These are phyloP conservation scores for Corvus cornix DNA, from an alignment of 2,113 vertebrate species.

Conservation along the genomic window DNA sequence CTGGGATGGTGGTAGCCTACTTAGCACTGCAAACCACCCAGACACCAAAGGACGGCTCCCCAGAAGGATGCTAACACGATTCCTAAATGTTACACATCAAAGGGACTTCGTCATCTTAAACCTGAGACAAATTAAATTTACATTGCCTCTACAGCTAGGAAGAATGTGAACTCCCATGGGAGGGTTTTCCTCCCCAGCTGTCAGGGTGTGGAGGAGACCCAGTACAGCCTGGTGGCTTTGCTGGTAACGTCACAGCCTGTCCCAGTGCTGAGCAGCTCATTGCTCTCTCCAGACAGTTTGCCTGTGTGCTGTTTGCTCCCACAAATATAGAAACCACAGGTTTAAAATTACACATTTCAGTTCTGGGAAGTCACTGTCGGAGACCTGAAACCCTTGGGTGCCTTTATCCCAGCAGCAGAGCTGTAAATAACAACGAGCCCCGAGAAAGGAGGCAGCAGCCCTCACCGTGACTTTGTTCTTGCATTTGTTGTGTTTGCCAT, in stretches of 20 bases:
- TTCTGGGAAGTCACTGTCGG: not conserved
- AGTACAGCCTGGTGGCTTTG: not conserved
- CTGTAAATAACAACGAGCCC: not conserved
- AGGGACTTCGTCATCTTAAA: not conserved
- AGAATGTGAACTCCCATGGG: rapidly evolving
- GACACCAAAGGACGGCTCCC: not conserved
- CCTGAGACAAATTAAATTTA: not conserved
- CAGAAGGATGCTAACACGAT: not conserved
- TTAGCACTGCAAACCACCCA: not conserved
- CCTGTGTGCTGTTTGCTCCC: not conserved
- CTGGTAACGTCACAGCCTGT: rapidly evolving
- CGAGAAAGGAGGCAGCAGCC: rapidly evolving
- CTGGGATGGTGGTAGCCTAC: not conserved
- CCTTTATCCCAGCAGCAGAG: not conserved
- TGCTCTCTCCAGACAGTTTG: not conserved
- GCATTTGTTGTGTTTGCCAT: rapidly evolving
- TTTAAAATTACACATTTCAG: not conserved
- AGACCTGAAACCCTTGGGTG: not conserved
- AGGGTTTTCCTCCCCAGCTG: not conserved
- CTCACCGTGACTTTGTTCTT: rapidly evolving
- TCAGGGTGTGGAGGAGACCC: not conserved
- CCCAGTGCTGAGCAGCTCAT: not conserved
- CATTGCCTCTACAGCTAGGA: not conserved
- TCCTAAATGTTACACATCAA: not conserved
- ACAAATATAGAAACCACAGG: not conserved